A percentile compares a stretch with the other conserved stretches of the same genome.
These are phyloP conservation scores for Paraescarpia echinospica DNA, from an alignment of 1,140 invertebrate species.

Conservation along the genomic window DNA sequence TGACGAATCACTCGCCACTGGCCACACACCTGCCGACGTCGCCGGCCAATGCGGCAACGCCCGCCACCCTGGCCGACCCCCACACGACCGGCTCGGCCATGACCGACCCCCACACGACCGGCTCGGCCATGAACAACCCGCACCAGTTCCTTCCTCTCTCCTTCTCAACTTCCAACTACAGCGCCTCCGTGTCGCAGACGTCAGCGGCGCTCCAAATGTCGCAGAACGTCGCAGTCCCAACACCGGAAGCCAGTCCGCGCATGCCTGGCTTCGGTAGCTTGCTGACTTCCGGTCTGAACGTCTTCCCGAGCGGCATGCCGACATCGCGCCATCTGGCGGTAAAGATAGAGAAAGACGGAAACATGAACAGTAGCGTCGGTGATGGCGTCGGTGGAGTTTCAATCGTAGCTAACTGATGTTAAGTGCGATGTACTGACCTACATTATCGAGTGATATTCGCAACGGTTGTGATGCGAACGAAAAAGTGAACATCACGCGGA, in stretches of 20 bases:
- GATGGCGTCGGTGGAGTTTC: background rate
- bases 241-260: background rate
- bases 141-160: background rate
- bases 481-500: background rate
- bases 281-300: background rate
- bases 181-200: background rate
- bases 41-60: background rate
- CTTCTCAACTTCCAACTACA: background rate
- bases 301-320: background rate
- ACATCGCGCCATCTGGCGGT: background rate
- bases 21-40: background rate
- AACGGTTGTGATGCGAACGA: background rate
- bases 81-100: background rate
- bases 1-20: background rate
- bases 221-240: background rate
- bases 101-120: background rate
- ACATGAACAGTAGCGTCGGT: background rate
- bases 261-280: background rate
- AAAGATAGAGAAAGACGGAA: background rate
- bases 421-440: background rate
- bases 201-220: background rate
- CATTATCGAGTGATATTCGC: background rate
- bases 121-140: background rate
- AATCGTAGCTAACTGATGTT: background rate
- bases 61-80: background rate